These are phyloP conservation scores for Peromyscus aztecus DNA, from an alignment of 2,797 vertebrate species.

Conservation along the genomic window DNA sequence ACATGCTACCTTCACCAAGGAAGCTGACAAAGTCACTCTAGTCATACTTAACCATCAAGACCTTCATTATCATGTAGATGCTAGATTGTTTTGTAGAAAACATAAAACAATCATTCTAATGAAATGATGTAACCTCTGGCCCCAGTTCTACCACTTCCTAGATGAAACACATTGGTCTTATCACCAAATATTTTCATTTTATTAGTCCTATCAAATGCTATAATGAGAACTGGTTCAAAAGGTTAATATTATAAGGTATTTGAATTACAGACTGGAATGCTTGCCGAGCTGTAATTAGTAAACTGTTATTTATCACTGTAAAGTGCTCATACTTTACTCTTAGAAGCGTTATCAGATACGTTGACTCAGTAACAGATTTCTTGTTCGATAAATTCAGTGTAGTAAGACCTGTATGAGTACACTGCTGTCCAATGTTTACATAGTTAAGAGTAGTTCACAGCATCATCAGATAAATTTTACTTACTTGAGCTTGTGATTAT, in stretches of 20 bases:
- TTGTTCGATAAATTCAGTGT: background rate
- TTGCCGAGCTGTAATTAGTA: background rate
- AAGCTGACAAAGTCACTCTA: background rate
- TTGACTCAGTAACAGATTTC: conserved; percentile 18
- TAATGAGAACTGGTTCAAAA: background rate
- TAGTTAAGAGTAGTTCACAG: background rate
- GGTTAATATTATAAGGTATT: conserved; percentile 57
- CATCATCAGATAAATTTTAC: background rate
- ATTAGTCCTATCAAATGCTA: background rate
- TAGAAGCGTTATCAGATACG: background rate
- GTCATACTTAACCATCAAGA: background rate
- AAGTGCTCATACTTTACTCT: background rate
- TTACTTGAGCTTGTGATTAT: background rate
- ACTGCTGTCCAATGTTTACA: background rate
- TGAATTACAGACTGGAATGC: background rate
- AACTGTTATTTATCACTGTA: background rate
- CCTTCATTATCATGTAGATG: conserved; percentile 5
- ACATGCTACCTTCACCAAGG: background rate
- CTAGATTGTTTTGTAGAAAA: background rate
- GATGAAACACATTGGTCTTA: background rate
- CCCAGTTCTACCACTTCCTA: background rate
- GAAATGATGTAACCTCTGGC: background rate
- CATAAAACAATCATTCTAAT: background rate
- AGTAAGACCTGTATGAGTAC: background rate
- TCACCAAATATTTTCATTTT: background rate